Percentiles rank a stretch among this genome's conserved stretches.
Conservation (phyloP, 2,888 invertebrate species). For the Psylliodes chrysocephalus region DNA sequence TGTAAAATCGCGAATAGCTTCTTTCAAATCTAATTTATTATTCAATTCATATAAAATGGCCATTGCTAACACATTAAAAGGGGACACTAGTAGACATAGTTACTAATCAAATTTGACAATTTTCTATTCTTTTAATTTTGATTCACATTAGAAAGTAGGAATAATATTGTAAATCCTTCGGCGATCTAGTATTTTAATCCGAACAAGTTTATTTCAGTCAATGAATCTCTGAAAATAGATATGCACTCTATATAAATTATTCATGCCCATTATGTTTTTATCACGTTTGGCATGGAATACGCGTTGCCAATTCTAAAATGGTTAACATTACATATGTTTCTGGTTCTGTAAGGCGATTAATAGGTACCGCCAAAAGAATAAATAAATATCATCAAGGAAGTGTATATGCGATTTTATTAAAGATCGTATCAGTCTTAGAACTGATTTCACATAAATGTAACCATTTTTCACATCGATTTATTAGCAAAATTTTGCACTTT, state of each 20-base stretch:
- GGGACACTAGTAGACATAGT: too few species aligned
- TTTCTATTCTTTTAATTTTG: too few species aligned
- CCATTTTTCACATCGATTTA: too few species aligned
- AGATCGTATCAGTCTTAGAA: too few species aligned
- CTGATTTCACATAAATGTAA: too few species aligned
- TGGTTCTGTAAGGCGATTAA: background rate
- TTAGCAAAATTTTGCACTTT: too few species aligned
- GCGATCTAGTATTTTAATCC: background rate
- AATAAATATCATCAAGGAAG: conserved; percentile 15
- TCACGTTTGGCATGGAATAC: conserved; percentile 28
- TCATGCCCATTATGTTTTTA: conserved; percentile 36
- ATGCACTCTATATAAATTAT: conserved; percentile 30
- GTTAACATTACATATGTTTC: conserved; percentile 27
- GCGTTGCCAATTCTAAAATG: conserved; percentile 29
- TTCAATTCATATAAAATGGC: too few species aligned
- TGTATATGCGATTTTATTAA: background rate
- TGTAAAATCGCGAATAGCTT: too few species aligned
- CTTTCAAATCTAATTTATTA: too few species aligned
- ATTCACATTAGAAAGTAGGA: too few species aligned
- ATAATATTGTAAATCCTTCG: background rate
- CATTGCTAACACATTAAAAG: too few species aligned
- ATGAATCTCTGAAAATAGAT: conserved; percentile 6
- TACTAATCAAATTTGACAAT: too few species aligned
- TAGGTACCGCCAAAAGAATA: conserved; percentile 16
- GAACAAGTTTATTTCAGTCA: background rate